Conservation (phyloP, 1,140 invertebrate genomes). For the Bombus fervidus region DNA sequence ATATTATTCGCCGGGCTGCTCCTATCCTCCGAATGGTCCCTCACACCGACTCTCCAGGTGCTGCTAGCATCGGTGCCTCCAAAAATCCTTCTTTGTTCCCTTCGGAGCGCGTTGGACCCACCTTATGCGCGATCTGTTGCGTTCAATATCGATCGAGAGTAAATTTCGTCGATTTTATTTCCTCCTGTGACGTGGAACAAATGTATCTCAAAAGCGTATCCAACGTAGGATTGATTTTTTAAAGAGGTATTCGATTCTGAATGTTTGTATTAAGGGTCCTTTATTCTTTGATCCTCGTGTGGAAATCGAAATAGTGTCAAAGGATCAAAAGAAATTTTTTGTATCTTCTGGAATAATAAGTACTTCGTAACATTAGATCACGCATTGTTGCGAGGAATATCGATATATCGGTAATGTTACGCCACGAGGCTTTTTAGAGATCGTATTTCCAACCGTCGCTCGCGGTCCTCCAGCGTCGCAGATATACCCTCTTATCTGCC, state of each 20-base stretch:
- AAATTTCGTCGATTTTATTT: constrained; percentile 4
- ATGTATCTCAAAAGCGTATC: neutral
- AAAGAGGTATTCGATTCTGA: neutral
- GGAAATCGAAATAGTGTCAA: too few species aligned
- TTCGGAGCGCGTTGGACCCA: neutral
- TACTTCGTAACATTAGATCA: neutral
- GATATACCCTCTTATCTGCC: too few species aligned
- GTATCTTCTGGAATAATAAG: neutral
- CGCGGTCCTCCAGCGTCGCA: too few species aligned
- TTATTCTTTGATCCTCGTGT: neutral
- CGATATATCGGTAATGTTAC: neutral
- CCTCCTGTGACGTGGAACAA: neutral
- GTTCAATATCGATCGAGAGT: constrained; percentile 16
- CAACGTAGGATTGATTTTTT: neutral
- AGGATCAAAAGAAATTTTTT: neutral
- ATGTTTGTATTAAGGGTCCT: neutral
- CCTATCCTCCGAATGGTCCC: constrained; percentile 70
- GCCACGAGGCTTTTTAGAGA: too few species aligned
- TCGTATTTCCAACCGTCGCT: too few species aligned
- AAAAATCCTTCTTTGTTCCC: constrained; percentile 70
- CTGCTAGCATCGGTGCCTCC: constrained; percentile 59
- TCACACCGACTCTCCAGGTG: constrained; percentile 72
- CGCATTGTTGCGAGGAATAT: neutral
- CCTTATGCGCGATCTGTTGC: neutral
- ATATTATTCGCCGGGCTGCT: constrained; percentile 71